Evolutionary conservation across 2,113 vertebrate species (phyloP), one percentile per base, ranked within the genome.

Genomic region (Vulpes ferrilata): DNA sequence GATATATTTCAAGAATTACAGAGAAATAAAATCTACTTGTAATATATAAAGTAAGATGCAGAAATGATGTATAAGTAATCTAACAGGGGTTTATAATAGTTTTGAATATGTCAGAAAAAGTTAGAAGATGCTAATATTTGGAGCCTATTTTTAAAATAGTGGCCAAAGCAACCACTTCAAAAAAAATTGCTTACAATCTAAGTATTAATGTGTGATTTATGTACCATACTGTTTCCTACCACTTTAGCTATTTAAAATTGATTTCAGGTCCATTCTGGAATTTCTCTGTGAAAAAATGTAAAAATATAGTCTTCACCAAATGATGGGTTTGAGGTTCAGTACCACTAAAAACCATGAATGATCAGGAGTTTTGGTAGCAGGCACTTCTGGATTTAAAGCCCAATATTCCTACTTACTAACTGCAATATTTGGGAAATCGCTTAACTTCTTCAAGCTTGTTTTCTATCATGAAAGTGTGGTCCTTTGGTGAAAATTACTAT

Each of bases 11-110:
- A 91, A 79, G 38, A 95, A 87, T 73, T 73, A 86, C 7, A 27
- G n/a, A 76, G 30, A 53, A 92, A 82, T 35, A 93, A 76, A 93
- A 27, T 89, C 1, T 6, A 94, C 10, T 87, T 90, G 53, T 43
- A 91, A 88, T 38, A 71, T 32, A 60, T 25, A 38, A 87, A 94
- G 17, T 84, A 87, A 91, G 13, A 10, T 80, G 1, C 19, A 81
- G 27, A 97, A 97, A 35, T 88, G 8, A 57, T 27, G 59, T 65
- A 32, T 19, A 88, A 85, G n/a, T 86, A 81, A 65, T 94, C n/a
- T 86, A 73, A 92, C 2, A 76, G 38, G 4, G 4, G 55, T 73
- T 57, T 90, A 32, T n/a, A 93, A 67, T 27, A 78, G 38, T 57
- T 59, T 16, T 48, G 17, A 87, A 96, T 59, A 69, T 48, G 4